Evolutionary conservation across 2,797 vertebrate species (phyloP), one percentile per base, ranked within the genome.

Genomic region (Alca torda): DNA sequence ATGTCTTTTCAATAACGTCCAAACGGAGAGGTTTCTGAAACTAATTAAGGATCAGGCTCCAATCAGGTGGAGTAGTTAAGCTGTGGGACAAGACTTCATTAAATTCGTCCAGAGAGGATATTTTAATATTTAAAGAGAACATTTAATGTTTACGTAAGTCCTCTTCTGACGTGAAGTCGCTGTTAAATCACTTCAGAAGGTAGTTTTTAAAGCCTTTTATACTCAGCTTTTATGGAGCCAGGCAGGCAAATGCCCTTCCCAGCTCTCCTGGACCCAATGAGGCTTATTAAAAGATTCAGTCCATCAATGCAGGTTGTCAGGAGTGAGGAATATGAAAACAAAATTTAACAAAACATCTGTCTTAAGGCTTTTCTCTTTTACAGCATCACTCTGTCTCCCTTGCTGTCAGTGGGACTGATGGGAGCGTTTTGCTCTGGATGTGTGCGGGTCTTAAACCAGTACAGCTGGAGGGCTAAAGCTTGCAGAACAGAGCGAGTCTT

Each of bases 111-210:
- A 63, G 80, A 87, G 91, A 96, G 93, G 96, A 84, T 92, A 83
- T 91, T 96, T 97, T 96, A 97, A 97, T 97, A 97, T 97, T 97
- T 97, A 96, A 97, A 97, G 92, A 94, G 92, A 93, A 87, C 93
- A 93, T n/a, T 93, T 86, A 92, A 41, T 96, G 94, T 97, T 97
- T 96, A 96, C 51, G n/a, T 94, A 97, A 97, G 94, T 93, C 76
- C 60, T 82, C 80, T 76, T 90, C 94, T 88, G 87, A 97, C 1
- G 33, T 76, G 87, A 77, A 96, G 92, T 37, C 25, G 26, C 82
- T 93, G 53, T 84, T 94, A 80, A 94, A 88, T 95, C 91, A 78
- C 81, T 90, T 82, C 82, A 50, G 91, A 89, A 96, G 91, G 72
- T 69, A 70, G 48, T 74, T 97, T 94, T 95, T 93, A 91, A 89